Conservation (phyloP, 2,888 invertebrate species). For the Exocentrus adspersus region DNA sequence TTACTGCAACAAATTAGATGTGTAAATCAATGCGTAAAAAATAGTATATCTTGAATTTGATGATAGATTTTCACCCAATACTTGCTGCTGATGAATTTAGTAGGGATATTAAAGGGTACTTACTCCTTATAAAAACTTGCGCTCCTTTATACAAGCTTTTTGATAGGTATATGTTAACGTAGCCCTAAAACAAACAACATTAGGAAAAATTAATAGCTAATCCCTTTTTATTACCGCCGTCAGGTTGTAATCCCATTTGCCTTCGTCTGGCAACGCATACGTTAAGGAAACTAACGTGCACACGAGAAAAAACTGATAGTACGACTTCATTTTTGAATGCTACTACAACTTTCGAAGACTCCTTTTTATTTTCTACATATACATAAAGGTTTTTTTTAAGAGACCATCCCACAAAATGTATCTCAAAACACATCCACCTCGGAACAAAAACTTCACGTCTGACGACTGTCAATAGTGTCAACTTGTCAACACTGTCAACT, state of each 20-base stretch:
- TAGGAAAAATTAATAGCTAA: conserved; percentile 4
- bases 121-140: conserved; percentile 75
- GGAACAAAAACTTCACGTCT: too few relatives aligned
- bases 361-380: too few relatives aligned
- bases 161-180: conserved; percentile 64
- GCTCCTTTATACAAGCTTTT: conserved; percentile 78
- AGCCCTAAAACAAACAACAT: conserved; percentile 60
- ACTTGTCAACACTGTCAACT: too few relatives aligned
- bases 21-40: neutral
- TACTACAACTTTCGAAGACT: too few relatives aligned
- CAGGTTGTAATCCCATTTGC: conserved; percentile 74
- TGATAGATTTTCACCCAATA: too few relatives aligned
- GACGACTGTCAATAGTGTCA: too few relatives aligned
- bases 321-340: conserved; percentile 25
- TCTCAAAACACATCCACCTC: too few relatives aligned
- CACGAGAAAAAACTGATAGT: conserved; percentile 13
- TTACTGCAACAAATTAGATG: conserved; percentile 62
- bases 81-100: too few relatives aligned
- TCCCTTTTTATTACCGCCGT: conserved; percentile 54
- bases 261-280: conserved; percentile 68
- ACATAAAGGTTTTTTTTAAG: too few relatives aligned
- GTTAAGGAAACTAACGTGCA: conserved; percentile 21
- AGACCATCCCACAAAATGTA: too few relatives aligned
- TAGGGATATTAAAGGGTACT: conserved; percentile 52
- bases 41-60: neutral